Conservation (phyloP, 1,140 invertebrate genomes). For the Stegodyphus mimosarum region DNA sequence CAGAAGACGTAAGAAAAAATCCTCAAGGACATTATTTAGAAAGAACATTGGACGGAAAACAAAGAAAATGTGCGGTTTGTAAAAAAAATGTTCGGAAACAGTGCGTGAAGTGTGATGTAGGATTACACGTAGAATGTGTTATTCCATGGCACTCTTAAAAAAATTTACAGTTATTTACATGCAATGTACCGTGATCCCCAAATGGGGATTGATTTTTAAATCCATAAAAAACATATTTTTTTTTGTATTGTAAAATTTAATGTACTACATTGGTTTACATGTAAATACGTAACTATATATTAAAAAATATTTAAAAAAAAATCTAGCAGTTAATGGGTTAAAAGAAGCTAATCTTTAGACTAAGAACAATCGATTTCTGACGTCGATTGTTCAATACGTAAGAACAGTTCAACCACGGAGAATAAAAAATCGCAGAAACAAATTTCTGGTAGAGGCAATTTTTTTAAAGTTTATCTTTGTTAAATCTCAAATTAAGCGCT, state of each 20-base stretch:
- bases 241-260: slow-evolving; percentile 38
- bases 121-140: slow-evolving; percentile 32
- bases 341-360: no score
- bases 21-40: slow-evolving; percentile 32
- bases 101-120: slow-evolving; percentile 27
- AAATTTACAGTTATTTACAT: slow-evolving; percentile 37
- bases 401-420: no score
- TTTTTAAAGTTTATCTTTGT: no score
- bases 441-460: no score
- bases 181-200: slow-evolving; percentile 16
- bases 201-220: slow-evolving; percentile 16
- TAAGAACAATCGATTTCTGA: no score
- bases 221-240: slow-evolving; percentile 4
- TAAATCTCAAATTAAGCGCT: no score
- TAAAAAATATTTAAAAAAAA: slow-evolving; percentile 30
- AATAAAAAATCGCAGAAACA: no score
- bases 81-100: slow-evolving; percentile 37
- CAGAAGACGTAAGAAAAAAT: slow-evolving; percentile 33
- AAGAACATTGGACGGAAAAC: slow-evolving; percentile 34
- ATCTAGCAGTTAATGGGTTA: slow-evolving; percentile 35
- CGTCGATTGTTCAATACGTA: no score
- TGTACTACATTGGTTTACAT: slow-evolving; percentile 38
- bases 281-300: slow-evolving; percentile 40
- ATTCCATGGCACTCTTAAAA: slow-evolving; percentile 32
- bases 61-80: slow-evolving; percentile 36